These are phyloP conservation scores for Channa maculata DNA, from an alignment of 2,113 vertebrate species.

Conservation along the genomic window DNA sequence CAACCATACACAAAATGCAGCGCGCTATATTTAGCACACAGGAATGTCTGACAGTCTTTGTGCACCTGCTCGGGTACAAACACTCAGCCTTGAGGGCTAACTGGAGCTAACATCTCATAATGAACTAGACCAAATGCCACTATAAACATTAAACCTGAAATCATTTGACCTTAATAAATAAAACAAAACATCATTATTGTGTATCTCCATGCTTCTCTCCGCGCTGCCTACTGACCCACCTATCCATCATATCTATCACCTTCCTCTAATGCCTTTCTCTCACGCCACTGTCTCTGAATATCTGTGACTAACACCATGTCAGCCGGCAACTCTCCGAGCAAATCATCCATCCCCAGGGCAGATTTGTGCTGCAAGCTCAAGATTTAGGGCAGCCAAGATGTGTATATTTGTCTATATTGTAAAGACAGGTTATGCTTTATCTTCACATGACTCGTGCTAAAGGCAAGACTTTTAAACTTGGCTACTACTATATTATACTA, in stretches of 20 bases:
- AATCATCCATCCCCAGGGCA: slow-evolving; percentile 47
- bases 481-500: slow-evolving; percentile 1
- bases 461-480: slow-evolving; percentile 33
- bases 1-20: slow-evolving; percentile 33
- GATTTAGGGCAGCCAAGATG: slow-evolving; percentile 45
- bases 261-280: slow-evolving; percentile 15
- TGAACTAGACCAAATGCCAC: slow-evolving; percentile 34
- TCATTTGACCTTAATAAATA: slow-evolving; percentile 21
- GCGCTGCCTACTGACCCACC: background rate
- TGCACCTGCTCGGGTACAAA: slow-evolving; percentile 18
- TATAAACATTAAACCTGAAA: slow-evolving; percentile 19
- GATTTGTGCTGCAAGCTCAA: slow-evolving; percentile 48
- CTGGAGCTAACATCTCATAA: slow-evolving; percentile 15
- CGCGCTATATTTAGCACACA: slow-evolving; percentile 23
- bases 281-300: slow-evolving; percentile 11
- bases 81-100: slow-evolving; percentile 7
- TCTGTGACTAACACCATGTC: slow-evolving; percentile 47
- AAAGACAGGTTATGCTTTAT: slow-evolving; percentile 39
- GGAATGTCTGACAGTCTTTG: slow-evolving; percentile 28
- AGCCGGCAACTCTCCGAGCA: slow-evolving; percentile 43
- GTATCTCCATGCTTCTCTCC: slow-evolving; percentile 3
- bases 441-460: slow-evolving; percentile 12
- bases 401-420: slow-evolving; percentile 51
- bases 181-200: slow-evolving; percentile 25
- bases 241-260: slow-evolving; percentile 12